These are phyloP conservation scores for Lutraria lutraria DNA, from an alignment of 2,888 invertebrate genomes.

Conservation along the genomic window DNA sequence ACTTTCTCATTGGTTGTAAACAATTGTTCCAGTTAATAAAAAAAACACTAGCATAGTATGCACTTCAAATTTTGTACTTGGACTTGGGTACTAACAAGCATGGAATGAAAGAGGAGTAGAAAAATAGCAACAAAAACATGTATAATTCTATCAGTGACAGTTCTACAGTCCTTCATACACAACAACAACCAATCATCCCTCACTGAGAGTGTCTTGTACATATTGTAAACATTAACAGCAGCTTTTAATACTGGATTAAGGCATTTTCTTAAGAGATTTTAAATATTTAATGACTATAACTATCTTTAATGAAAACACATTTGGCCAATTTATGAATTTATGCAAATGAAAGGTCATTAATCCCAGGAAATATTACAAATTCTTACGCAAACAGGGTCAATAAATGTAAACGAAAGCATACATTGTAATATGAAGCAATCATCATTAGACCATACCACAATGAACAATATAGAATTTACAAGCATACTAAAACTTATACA, in stretches of 20 bases:
- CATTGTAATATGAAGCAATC: background rate
- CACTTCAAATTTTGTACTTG: background rate
- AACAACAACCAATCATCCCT: no score
- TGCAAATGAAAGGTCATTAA: no score
- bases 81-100: background rate
- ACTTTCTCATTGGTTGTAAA: background rate
- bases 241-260: background rate
- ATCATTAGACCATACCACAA: slow-evolving; percentile 5
- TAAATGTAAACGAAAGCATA: no score
- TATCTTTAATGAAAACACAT: no score
- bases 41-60: background rate
- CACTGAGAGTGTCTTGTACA: no score
- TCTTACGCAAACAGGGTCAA: no score
- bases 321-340: no score
- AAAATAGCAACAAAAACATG: background rate
- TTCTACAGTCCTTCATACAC: background rate
- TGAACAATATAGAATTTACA: background rate
- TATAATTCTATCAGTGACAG: background rate
- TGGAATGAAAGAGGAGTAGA: background rate
- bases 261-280: background rate
- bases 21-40: background rate
- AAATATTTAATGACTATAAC: no score
- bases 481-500: background rate
- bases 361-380: no score
- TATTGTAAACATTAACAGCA: background rate